Evolutionary conservation across 2,888 invertebrate genomes (phyloP), one percentile per base, ranked within the genome.

Genomic region (Agrochola lota): DNA sequence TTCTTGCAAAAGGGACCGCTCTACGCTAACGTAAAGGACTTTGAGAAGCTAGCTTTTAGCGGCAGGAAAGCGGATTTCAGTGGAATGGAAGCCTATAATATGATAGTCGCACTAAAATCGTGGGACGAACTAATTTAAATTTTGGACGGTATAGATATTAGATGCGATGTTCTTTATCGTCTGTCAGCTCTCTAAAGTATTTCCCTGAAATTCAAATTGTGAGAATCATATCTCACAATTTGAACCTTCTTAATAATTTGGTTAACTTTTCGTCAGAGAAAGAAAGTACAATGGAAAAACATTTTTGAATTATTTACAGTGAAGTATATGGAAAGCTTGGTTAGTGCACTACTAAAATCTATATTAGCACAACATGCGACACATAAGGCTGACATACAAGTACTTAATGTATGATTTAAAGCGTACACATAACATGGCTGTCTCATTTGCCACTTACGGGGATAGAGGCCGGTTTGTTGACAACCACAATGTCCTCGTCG

Each of bases 391-490:
- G 86, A 78, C 87, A 89, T 90, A 87, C 89, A 90, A 89, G 87
- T 87, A 85, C 87, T 83, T 83, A 84, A 98, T 97, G 97, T 97
- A 97, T 92, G 94, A 97, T 97, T 43, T 43, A 43, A 94, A 98
- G 98, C 98, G 97, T 98, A 98, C 97, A 98, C 92, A 94, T 93
- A 93, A 93, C 91, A 98, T 98, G 98, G 98, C 98, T 96, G 98
- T 98, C 98, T 97, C 98, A 97, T 97, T 97, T 97, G 98, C 98
- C 98, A 99, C 99, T 99, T 98, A 99, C 99, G 97, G 99, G 99
- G 97, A 99, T 99, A 97, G 99, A 99, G 97, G 99, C 99, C 96
- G 99, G 99, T 98, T 99, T 99, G 98, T 99, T 99, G 97, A 99
- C 99, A 97, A 99, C 99, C 97, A 99, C 98, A 97, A 99, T 98